Evolutionary conservation across 2,113 vertebrate species (phyloP).

Genomic region (Thamnophis sirtalis): DNA sequence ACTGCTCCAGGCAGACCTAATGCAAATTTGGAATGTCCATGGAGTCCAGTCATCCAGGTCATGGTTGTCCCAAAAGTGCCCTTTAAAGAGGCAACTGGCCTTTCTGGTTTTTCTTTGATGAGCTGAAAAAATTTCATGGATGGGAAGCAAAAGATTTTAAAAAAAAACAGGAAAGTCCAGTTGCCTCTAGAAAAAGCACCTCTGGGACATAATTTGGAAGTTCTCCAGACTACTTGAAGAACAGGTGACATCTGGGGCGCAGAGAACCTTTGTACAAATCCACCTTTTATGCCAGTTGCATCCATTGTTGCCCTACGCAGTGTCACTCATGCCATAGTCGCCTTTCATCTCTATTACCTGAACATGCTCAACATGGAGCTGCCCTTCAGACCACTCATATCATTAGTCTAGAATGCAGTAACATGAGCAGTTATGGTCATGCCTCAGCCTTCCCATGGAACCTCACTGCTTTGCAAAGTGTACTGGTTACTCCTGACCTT

Average conservation of each 20-base stretch:
- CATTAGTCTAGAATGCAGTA: not conserved
- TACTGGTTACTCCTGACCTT: not conserved
- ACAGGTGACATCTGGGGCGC: not conserved
- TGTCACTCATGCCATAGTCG: not conserved
- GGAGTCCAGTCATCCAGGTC: too few species aligned
- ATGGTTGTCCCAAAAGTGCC: too few species aligned
- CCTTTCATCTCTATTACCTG: not conserved
- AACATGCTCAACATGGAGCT: not conserved
- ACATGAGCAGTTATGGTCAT: not conserved
- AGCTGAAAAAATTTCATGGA: too few species aligned
- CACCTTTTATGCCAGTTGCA: not conserved
- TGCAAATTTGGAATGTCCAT: not conserved
- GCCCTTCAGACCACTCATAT: not conserved
- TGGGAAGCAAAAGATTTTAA: too few species aligned
- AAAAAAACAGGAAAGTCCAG: too few species aligned
- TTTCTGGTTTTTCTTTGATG: too few species aligned
- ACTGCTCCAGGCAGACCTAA: not conserved
- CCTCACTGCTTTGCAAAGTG: not conserved
- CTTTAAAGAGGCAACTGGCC: too few species aligned
- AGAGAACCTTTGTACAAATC: not conserved
- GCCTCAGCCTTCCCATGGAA: not conserved
- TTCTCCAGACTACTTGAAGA: not conserved
- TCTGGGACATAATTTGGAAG: not conserved
- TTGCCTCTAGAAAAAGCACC: too few species aligned
- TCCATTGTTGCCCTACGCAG: not conserved